Evolutionary conservation across 2,797 vertebrate species (phyloP), one percentile per base, ranked within the genome.

Genomic region (Prionace glauca): DNA sequence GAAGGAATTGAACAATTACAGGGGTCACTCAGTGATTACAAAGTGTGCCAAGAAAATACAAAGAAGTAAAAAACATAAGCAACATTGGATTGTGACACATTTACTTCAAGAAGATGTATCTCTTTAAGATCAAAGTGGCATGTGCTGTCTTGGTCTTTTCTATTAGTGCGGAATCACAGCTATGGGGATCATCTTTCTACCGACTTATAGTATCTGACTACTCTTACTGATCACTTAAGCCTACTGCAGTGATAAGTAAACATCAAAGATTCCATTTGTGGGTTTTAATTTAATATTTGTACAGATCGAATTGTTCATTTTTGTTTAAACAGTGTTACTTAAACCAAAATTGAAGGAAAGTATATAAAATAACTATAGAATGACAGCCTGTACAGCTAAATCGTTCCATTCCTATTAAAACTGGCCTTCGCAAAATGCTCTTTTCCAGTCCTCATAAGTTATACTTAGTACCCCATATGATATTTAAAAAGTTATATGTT

Each of bases 21-120:
- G 56, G 87, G 87, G 65, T 67, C 62, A 41, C 36, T 69, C 65
- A 22, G 65, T 92, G 62, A 92, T 92, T 92, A n/a, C 90, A 92
- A 92, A 67, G 65, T 41, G 90, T 41, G n/a, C n/a, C 90, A 92
- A 92, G 81, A 84, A 41, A 65, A 69, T 67, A 20, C 20, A 92
- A 41, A 67, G 0, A 67, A 20, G 16, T 9, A 65, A 36, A 7
- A 79, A 79, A 56, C 29, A 12, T 11, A 41, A 81, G 29, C 56
- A 90, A 62, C 2, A 67, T 10, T 41, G 69, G 22, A 26, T 22
- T 69, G 36, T 41, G n/a, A 41, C 65, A 41, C 62, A 41, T 41
- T 67, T 67, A 92, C 41, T 84, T 84, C 36, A 45, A 41, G 36
- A 84, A 45, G 4, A 0, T 24, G 41, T 45, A 41, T 24, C n/a